Conservation (phyloP, 2,797 vertebrate genomes). For the Sebastes oblongus region DNA sequence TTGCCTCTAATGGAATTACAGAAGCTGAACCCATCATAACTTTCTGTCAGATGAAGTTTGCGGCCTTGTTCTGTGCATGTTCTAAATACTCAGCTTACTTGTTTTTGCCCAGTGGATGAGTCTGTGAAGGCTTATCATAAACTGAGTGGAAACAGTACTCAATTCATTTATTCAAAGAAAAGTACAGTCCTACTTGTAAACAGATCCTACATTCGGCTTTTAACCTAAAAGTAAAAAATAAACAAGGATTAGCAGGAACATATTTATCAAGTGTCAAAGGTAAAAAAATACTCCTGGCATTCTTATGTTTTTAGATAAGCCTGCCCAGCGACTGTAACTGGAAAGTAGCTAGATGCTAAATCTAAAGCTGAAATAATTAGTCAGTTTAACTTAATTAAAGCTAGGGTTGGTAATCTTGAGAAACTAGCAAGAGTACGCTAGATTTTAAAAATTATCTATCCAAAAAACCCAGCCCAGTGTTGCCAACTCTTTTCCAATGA, state of each 20-base stretch:
- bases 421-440: too few species aligned
- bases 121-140: neutral
- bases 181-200: neutral
- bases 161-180: neutral
- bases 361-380: neutral
- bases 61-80: conserved; percentile 12
- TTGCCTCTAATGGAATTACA: conserved; percentile 67
- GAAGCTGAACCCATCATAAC: conserved; percentile 54
- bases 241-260: neutral
- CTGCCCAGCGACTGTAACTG: neutral
- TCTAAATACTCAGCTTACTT: conserved; percentile 15
- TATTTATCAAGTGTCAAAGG: neutral
- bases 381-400: neutral
- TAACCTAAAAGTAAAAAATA: neutral
- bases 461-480: too few species aligned
- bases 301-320: neutral
- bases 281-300: neutral
- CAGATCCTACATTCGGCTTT: neutral
- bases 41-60: conserved; percentile 35
- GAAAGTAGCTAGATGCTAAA: neutral
- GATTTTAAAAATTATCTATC: too few species aligned
- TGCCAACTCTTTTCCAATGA: too few species aligned
- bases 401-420: too few species aligned
- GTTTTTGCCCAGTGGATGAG: neutral
- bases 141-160: neutral